Evolutionary conservation across 2,113 vertebrate genomes (phyloP), one percentile per base, ranked within the genome.

Genomic region (Thamnaconus septentrionalis): DNA sequence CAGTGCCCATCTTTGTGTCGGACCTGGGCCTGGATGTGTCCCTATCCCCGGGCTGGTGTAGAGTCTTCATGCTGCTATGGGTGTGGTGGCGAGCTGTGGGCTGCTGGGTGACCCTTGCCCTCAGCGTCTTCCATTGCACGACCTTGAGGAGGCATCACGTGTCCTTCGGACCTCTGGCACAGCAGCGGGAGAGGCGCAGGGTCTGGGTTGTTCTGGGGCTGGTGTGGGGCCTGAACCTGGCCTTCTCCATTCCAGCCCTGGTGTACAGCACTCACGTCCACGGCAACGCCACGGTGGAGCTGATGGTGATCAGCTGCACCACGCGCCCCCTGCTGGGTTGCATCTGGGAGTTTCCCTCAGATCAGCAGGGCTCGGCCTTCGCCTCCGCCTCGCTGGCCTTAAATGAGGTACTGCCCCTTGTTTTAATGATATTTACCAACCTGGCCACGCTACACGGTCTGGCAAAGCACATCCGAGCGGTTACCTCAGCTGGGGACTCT

Each of bases 291-390:
- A 93, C 91, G 0, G 88, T 89, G 44, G 79, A 91, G 76, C 73
- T 93, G 41, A 93, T 93, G 92, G 91, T 93, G 65, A 93, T 93
- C 64, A 93, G 92, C 78, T 91, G 91, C 69, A 93, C 90, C 68
- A 92, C 90, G 4, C 76, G 90, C 7, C 92, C 93, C 31, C 78
- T 93, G 54, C 84, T 93, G 9, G 93, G 93, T 75, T 93, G 93
- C 7, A 41, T 91, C 45, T 93, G 92, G 92, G 78, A 90, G 61
- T 93, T 93, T 72, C 91, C 93, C 6, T 74, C 80, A 3, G 4
- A 1, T 0, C 9, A 82, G 7, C 84, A 90, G 67, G 91, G 91
- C 4, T 64, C 56, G 0, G 86, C 86, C 0, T 93, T 92, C 1
- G 87, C 91, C 56, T 89, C 91, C 4, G 7, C 82, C 8, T 92